Evolutionary conservation across 2,113 vertebrate species (phyloP).

Genomic region (Corydoras sp.): DNA sequence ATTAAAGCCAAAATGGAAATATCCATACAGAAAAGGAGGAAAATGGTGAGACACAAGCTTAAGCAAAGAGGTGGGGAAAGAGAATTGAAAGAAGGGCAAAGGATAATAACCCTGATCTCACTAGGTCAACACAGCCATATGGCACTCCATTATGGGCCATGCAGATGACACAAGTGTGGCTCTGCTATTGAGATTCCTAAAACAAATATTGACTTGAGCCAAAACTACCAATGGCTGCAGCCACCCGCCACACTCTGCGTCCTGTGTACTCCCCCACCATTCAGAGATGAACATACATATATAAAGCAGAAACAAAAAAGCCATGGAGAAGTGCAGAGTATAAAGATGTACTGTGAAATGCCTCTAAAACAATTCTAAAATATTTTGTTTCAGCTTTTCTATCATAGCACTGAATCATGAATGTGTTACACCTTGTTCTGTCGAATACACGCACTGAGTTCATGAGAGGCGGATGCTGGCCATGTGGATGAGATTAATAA

Average conservation of each 20-base stretch:
- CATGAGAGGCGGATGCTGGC: conserved; percentile 40
- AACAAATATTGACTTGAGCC: conserved; percentile 80
- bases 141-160: conserved; percentile 74
- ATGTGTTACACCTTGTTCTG: conserved; percentile 61
- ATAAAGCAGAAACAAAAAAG: too few relatives aligned
- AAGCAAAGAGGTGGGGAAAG: conserved; percentile 30
- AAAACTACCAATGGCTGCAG: conserved; percentile 59
- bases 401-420: conserved; percentile 45
- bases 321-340: too few relatives aligned
- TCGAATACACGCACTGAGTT: conserved; percentile 46
- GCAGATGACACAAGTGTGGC: conserved; percentile 71
- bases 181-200: conserved; percentile 77
- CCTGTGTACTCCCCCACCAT: conserved; percentile 37
- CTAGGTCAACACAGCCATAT: conserved; percentile 78
- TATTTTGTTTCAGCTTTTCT: conserved; percentile 29
- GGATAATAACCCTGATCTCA: conserved; percentile 54
- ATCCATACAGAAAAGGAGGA: conserved; percentile 27
- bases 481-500: conserved; percentile 58
- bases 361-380: background rate
- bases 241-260: conserved; percentile 51
- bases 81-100: conserved; percentile 46
- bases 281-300: conserved; percentile 1
- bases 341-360: too few relatives aligned
- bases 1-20: conserved; percentile 1
- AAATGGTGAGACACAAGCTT: background rate